Evolutionary conservation across 2,797 vertebrate species (phyloP), one percentile per base, ranked within the genome.

Genomic region (Paedocypris micromegethes): DNA sequence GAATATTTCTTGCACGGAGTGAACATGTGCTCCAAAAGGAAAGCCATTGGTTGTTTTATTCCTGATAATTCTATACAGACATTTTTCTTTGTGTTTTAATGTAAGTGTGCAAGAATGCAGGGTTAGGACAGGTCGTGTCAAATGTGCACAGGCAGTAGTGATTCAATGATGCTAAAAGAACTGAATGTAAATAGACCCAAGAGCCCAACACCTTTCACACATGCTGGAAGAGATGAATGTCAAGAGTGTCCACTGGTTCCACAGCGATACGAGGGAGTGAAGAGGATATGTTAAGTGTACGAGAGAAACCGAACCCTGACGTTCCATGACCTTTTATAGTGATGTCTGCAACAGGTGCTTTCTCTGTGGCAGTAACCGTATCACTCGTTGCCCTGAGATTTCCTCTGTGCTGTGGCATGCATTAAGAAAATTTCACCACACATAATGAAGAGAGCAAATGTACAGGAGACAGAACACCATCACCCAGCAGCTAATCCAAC

Each of bases 251-350:
- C 58, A 38, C 37, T 45, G 42, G 40, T 44, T 48, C 55, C 58
- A 54, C 47, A 62, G 50, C 52, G 64, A 60, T 8, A 49, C 50
- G 42, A 64, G 58, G 57, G 47, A 61, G 51, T 62, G 54, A 68
- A 64, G 70, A 65, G 64, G 42, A 59, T 63, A 50, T 47, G 74
- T 41, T 55, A 23, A 47, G 55, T 64, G 65, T 60, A 72, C 52
- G 62, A 62, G 53, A 68, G 53, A 77, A 78, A 72, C 58, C 75
- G 79, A 77, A 68, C 65, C 72, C 62, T 72, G 78, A 75, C 78
- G 77, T 84, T 81, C 76, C 79, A 72, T 79, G 67, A 77, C 85
- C 81, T 84, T 83, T 78, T 73, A 78, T 75, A 76, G 76, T 52
- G 48, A 73, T 61, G 70, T 65, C 65, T 9, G 66, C 64, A 71